Percentiles rank a stretch among this genome's conserved stretches.
Evolutionary conservation across 2,113 vertebrate genomes (phyloP).

Genomic region (Poicephalus meyeri): DNA sequence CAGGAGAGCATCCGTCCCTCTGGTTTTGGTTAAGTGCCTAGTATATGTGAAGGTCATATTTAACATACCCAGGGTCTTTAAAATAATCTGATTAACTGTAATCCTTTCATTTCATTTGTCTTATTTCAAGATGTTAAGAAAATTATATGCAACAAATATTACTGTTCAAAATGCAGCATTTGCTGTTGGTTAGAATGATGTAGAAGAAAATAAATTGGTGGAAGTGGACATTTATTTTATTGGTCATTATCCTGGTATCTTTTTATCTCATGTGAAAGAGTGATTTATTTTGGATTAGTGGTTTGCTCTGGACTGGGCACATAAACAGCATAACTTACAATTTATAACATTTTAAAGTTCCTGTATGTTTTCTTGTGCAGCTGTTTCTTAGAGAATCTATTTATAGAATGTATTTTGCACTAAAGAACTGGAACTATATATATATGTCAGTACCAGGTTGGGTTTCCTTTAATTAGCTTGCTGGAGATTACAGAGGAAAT

Average conservation of each 20-base stretch:
- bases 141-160: neutral
- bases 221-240: neutral
- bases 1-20: neutral
- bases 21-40: neutral
- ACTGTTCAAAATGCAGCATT: neutral
- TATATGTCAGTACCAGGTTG: neutral
- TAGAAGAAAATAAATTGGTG: neutral
- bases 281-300: neutral
- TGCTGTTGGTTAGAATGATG: neutral
- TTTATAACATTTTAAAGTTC: neutral
- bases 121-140: neutral
- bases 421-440: neutral
- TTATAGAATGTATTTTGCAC: neutral
- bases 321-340: neutral
- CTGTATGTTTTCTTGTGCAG: neutral
- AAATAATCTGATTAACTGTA: neutral
- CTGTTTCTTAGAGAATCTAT: neutral
- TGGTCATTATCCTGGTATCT: neutral
- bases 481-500: conserved; percentile 6
- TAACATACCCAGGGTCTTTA: neutral
- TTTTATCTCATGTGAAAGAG: neutral
- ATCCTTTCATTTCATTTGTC: neutral
- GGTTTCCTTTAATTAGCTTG: neutral
- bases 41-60: neutral
- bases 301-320: neutral